Evolutionary conservation across 2,113 vertebrate genomes (phyloP), one percentile per base, ranked within the genome.

Genomic region (Cinclus cinclus): DNA sequence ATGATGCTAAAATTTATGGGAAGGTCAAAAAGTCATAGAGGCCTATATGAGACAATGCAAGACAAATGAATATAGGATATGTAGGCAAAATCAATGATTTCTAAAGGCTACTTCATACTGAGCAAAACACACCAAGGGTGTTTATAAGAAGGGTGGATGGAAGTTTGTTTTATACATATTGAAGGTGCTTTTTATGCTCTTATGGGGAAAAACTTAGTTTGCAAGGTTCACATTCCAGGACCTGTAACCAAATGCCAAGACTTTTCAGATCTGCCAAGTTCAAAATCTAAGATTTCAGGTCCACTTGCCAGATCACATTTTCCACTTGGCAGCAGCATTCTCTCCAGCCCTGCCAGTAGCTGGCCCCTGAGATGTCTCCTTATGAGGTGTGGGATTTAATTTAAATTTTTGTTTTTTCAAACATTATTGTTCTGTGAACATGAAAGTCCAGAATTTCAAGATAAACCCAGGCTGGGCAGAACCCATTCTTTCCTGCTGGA

Each of bases 371-470:
- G 95, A 77, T 73, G 33, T 52, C 73, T 92, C 65, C 92, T 97
- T 97, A 95, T 8, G 46, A 95, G 68, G 74, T 30, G 30, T 90
- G 94, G 91, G 92, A 94, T 97, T 97, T 95, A 83, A 92, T 96
- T 97, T 83, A 88, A 89, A 75, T 94, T 85, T 96, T 95, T 82
- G 30, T 59, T 91, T 97, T 96, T 82, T 88, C 88, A 93, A 95
- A 94, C 49, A 56, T 94, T 96, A 94, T 94, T 91, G 81, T 96
- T 96, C 79, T 27, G 8, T 81, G 76, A 95, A 94, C 95, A 95
- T 91, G 80, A 95, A 97, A 97, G 92, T 92, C 71, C 80, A 95
- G 73, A 95, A 92, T 93, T 94, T 97, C 53, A 85, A 94, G 93
- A 96, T 90, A 97, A 96, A 92, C 47, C 67, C 89, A 87, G 80